Evolutionary conservation across 2,888 invertebrate species (phyloP).

Genomic region (Dasysyrphus albostriatus): DNA sequence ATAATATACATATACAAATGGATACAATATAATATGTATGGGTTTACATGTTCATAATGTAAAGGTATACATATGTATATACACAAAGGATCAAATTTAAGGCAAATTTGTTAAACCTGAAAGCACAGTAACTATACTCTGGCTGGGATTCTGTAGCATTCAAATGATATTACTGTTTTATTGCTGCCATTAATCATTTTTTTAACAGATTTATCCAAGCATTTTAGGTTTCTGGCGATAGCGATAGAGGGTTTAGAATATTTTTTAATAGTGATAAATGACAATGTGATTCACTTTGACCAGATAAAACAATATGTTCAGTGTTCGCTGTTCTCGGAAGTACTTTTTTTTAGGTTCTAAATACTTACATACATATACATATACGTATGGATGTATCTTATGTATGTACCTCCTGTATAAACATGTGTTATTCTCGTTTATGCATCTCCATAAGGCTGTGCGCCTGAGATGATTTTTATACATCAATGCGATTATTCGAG

Average conservation of each 20-base stretch:
- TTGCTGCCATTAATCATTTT: background rate
- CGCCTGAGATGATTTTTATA: slow-evolving; percentile 45
- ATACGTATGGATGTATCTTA: too few relatives aligned
- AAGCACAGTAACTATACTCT: background rate
- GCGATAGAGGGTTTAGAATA: background rate
- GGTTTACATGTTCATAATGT: too few relatives aligned
- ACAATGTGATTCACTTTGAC: background rate
- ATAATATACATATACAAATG: too few relatives aligned
- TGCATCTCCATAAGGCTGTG: slow-evolving; percentile 20
- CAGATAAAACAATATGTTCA: slow-evolving; percentile 15
- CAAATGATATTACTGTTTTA: background rate
- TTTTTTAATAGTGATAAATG: background rate
- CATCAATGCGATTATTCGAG: slow-evolving; percentile 50
- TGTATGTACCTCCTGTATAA: too few relatives aligned
- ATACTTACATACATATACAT: too few relatives aligned
- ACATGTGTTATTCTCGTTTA: background rate
- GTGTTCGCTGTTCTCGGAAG: slow-evolving; percentile 4
- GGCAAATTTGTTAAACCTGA: background rate
- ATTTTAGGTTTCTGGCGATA: background rate
- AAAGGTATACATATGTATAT: too few relatives aligned
- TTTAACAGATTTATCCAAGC: background rate
- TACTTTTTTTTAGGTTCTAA: background rate
- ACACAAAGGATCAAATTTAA: too few relatives aligned
- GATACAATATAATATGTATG: too few relatives aligned
- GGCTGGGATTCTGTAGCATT: background rate